Evolutionary conservation across 64 coral and sea anemone genomes (phyloP).

Genomic region (Orbicella faveolata): DNA sequence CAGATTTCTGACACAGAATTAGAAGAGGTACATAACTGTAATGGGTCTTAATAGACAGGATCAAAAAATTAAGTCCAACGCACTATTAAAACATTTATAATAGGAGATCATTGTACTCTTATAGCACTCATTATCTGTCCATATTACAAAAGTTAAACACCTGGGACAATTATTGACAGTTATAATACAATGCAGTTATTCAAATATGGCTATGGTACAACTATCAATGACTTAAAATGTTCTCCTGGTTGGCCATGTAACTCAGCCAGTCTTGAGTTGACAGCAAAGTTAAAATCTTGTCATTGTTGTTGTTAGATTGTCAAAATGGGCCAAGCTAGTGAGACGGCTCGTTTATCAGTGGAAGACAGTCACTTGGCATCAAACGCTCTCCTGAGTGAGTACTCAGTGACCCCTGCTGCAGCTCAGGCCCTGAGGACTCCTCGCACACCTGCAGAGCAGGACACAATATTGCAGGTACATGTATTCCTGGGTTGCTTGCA

Average conservation of each 20-base stretch:
- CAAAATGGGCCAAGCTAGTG: constrained; percentile 97
- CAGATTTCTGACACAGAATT: constrained; percentile 97
- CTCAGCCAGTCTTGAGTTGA: too few relatives aligned
- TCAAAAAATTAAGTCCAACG: too few relatives aligned
- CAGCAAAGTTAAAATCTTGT: neutral
- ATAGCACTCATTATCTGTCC: neutral
- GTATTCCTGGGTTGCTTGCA: neutral
- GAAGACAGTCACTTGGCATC: constrained; percentile 84
- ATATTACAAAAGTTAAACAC: neutral
- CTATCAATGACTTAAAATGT: too few relatives aligned
- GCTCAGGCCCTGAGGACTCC: constrained; percentile 80
- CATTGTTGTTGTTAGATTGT: constrained; percentile 62
- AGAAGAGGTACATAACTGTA: constrained; percentile 69
- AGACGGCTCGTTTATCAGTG: constrained; percentile 85
- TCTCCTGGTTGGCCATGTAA: too few relatives aligned
- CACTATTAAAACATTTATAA: too few relatives aligned
- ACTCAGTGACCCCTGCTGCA: constrained; percentile 87
- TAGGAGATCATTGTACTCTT: too few relatives aligned
- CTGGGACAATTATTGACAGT: too few relatives aligned
- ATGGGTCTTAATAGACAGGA: neutral
- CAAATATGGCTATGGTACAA: too few relatives aligned
- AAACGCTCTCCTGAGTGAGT: constrained; percentile 86
- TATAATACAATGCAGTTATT: too few relatives aligned
- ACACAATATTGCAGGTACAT: constrained; percentile 89
- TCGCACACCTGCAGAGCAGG: constrained; percentile 90